Evolutionary conservation across 2,888 invertebrate species (phyloP).

Genomic region (Harmothoe impar): DNA sequence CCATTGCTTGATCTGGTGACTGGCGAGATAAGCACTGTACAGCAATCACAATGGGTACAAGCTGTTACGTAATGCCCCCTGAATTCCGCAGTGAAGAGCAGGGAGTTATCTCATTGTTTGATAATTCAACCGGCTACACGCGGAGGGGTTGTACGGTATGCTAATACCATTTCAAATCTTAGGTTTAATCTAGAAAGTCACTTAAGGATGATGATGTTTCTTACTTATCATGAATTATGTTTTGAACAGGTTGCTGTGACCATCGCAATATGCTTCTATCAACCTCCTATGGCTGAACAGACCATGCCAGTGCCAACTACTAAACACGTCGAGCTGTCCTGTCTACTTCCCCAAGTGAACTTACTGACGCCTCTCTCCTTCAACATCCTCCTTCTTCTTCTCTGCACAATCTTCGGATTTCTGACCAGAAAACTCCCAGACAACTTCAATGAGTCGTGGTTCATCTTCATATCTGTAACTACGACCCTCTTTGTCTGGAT

Average conservation of each 20-base stretch:
- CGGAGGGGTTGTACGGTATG: no score
- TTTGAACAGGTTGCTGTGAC: neutral
- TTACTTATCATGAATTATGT: no score
- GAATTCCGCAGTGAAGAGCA: no score
- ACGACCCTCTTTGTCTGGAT: conserved; percentile 69
- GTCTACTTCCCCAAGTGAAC: conserved; percentile 72
- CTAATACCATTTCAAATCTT: no score
- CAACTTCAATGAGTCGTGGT: conserved; percentile 70
- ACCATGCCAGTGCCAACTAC: conserved; percentile 28
- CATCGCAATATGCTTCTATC: neutral
- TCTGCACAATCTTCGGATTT: conserved; percentile 67
- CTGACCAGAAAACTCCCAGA: conserved; percentile 68
- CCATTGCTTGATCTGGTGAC: no score
- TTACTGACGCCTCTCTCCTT: conserved; percentile 73
- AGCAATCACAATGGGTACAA: no score
- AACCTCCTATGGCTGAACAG: neutral
- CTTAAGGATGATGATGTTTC: no score
- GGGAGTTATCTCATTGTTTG: no score
- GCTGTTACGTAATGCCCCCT: no score
- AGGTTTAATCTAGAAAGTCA: no score
- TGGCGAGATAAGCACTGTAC: no score
- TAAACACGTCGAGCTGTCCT: conserved; percentile 72
- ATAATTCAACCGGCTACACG: no score
- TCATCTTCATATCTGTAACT: conserved; percentile 68
- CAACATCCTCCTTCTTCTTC: conserved; percentile 66